Evolutionary conservation across 2,888 invertebrate species (phyloP), one percentile per base, ranked within the genome.

Genomic region (Eulithis testata): DNA sequence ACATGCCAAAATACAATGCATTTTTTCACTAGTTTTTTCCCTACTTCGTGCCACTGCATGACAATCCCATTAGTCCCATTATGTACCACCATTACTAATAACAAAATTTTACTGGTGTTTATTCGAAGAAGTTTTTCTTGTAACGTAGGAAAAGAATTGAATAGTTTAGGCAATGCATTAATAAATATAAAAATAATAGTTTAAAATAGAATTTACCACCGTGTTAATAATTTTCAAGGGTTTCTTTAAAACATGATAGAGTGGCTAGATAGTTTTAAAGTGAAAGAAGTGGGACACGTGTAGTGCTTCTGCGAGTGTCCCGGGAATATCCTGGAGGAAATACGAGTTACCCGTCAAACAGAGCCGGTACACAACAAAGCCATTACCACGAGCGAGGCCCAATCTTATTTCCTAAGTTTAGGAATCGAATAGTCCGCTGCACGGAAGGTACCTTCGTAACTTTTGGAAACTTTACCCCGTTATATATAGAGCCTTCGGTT

Each of bases 291-390:
- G 65, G 66, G 74, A 82, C 82, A 83, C 72, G 73, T 81, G 82
- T 82, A 78, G 74, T 81, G 77, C 80, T 83, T 79, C 76, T 70
- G 72, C 72, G 80, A 83, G 75, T 82, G 81, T 76, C 78, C 75
- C 82, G 81, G 81, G 82, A 84, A 84, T 84, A 85, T 82, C 77
- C 78, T 76, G 81, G 70, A 77, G 82, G 79, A 80, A 82, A 84
- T 81, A 78, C 79, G 79, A 85, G 80, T 80, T 79, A 77, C 81
- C 79, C 82, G 85, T 83, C 84, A 83, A 84, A 86, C 77, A 77
- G 78, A 80, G 78, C 80, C 81, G 76, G 83, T 83, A 89, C 89
- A 90, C 86, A 88, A 89, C 85, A 89, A 89, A 87, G 85, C 89
- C 87, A 89, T 89, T 89, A 89, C 82, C 77, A 79, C 77, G 77